Evolutionary conservation across 2,113 vertebrate species (phyloP), one percentile per base, ranked within the genome.

Genomic region (Sigmodon hispidus): DNA sequence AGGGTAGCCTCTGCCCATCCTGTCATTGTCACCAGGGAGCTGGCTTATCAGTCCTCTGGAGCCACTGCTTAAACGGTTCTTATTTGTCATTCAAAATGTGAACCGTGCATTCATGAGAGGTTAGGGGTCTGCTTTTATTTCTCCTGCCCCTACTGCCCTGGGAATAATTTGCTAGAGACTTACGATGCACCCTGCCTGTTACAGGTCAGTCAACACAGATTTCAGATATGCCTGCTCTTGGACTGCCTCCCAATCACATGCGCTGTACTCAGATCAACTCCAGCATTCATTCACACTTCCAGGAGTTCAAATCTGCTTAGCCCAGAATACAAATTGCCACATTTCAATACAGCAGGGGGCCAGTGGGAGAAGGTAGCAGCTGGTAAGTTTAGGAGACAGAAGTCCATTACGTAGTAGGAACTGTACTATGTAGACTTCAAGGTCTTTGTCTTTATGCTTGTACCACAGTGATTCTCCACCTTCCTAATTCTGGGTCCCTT

Each of bases 121-220:
- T 96, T 86, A 0, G 16, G 87, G 31, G 45, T 24, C 85, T 50
- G 36, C 83, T 93, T 77, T 72, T 31, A 77, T 94, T 94, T 80
- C 34, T 40, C 55, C 67, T 52, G 16, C 36, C 31, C 31, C 34
- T 29, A 17, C 83, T 13, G 2, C 29, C 26, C 52, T 16, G 36
- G 75, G 48, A 3, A 34, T 6, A 21, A 45, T 70, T 91, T 67
- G 22, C 65, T 65, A 52, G 81, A 89, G 52, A 81, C 9, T 43
- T 63, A 2, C 43, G 36, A 11, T 45, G 57, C 63, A 31, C 19
- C 63, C 73, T 75, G 57, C 50, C 65, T 63, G 15, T n/a, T 61
- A 10, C 80, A 36, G 34, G 61, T 15, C 9, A 67, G 36, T 69
- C 50, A 50, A 4, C 31, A 34, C 24, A 43, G 1, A 24, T 75